Percentiles rank a stretch among this genome's conserved stretches.
Conservation (phyloP, 2,888 invertebrate genomes). For the Ormyrus labotus region DNA sequence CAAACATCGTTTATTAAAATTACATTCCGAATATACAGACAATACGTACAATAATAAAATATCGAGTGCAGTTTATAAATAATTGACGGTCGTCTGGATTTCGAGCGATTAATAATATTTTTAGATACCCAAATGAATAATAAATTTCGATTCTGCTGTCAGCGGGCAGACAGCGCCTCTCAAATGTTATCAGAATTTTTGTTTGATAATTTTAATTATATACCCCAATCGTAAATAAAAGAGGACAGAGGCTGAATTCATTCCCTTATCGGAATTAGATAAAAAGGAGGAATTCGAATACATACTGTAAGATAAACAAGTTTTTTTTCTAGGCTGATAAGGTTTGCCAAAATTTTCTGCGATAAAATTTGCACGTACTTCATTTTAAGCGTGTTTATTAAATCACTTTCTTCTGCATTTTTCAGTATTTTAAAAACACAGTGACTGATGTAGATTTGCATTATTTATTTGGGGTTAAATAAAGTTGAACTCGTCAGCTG, state of each 20-base stretch:
- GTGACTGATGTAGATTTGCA: no score
- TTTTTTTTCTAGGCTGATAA: conserved; percentile 31
- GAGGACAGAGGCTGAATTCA: conserved; percentile 22
- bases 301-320: conserved; percentile 24
- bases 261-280: conserved; percentile 25
- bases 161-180: background rate
- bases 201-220: conserved; percentile 16
- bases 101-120: conserved; percentile 1
- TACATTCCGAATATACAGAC: no score
- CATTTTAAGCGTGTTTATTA: background rate
- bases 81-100: conserved; percentile 1
- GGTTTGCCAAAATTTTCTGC: conserved; percentile 22
- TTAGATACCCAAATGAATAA: conserved; percentile 1
- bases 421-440: no score
- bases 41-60: background rate
- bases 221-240: conserved; percentile 16
- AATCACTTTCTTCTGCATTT: no score
- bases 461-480: no score
- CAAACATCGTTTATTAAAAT: no score
- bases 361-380: background rate
- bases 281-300: conserved; percentile 22
- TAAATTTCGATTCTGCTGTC: background rate
- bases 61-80: conserved; percentile 6
- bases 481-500: no score
- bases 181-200: background rate